These are phyloP conservation scores for Listronotus oregonensis DNA, from an alignment of 1,140 invertebrate species.

Conservation along the genomic window DNA sequence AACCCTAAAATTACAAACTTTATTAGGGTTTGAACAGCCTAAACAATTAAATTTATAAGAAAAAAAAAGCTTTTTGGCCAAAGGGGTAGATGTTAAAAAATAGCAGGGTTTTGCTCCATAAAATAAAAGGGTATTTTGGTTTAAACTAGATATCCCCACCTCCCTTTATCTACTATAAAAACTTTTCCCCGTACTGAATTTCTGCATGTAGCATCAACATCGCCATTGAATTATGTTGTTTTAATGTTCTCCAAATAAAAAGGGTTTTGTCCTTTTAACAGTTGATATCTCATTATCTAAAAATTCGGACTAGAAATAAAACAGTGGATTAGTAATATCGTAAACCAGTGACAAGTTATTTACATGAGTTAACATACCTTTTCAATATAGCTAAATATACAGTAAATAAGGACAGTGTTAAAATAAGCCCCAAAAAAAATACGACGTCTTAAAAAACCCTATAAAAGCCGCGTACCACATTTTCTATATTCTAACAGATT, in stretches of 20 bases:
- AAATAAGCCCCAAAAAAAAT: constrained; percentile 72
- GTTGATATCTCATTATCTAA: constrained; percentile 60
- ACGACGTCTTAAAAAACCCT: constrained; percentile 68
- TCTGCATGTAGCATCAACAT: constrained; percentile 64
- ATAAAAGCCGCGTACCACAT: constrained; percentile 69
- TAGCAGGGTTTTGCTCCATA: too few species aligned
- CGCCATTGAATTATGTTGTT: constrained; percentile 65
- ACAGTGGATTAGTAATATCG: neutral
- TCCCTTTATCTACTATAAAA: constrained; percentile 90
- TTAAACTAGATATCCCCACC: too few species aligned
- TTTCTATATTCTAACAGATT: constrained; percentile 30
- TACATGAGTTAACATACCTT: constrained; percentile 66
- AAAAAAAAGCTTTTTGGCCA: too few species aligned
- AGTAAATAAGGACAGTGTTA: constrained; percentile 73
- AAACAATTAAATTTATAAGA: too few species aligned
- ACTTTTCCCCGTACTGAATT: constrained; percentile 89
- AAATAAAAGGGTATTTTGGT: too few species aligned
- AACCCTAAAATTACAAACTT: constrained; percentile 61
- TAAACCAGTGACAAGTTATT: constrained; percentile 3
- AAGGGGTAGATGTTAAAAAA: too few species aligned
- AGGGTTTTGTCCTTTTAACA: constrained; percentile 64
- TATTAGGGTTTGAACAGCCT: too few species aligned
- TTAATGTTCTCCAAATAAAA: constrained; percentile 69
- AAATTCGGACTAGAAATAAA: constrained; percentile 49
- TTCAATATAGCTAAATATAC: constrained; percentile 68